Evolutionary conservation across 2,797 vertebrate species (phyloP).

Genomic region (Acanthornis magna): DNA sequence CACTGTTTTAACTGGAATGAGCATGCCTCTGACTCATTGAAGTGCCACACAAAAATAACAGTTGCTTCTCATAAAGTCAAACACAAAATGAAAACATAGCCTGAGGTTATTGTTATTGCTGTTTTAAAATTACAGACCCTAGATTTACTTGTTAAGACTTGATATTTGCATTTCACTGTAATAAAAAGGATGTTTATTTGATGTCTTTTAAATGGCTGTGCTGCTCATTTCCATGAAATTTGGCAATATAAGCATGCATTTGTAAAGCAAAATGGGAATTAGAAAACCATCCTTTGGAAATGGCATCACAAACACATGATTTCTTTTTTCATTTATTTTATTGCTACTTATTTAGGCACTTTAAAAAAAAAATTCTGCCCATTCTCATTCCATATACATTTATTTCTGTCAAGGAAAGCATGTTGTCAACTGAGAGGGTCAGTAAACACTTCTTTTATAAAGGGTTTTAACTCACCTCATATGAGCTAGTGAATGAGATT

Average conservation of each 20-base stretch:
- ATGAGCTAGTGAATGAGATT: neutral
- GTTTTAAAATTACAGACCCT: constrained; percentile 70
- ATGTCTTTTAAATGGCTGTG: constrained; percentile 70
- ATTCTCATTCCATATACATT: neutral
- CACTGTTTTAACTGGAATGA: constrained; percentile 25
- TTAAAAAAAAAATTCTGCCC: neutral
- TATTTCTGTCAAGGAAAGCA: neutral
- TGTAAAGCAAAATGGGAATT: constrained; percentile 55
- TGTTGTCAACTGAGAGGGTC: neutral
- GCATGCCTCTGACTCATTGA: constrained; percentile 15
- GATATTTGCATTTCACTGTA: constrained; percentile 71
- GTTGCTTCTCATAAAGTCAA: constrained; percentile 65
- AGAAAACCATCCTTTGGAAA: constrained; percentile 49
- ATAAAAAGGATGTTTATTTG: constrained; percentile 71
- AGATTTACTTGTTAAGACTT: constrained; percentile 74
- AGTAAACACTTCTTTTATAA: neutral
- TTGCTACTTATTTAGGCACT: constrained; percentile 10
- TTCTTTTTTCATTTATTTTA: constrained; percentile 52
- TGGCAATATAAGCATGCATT: constrained; percentile 57
- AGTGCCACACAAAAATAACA: constrained; percentile 61
- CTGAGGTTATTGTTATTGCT: constrained; percentile 69
- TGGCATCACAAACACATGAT: constrained; percentile 38
- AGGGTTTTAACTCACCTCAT: neutral
- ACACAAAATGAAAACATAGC: constrained; percentile 59
- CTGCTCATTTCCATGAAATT: constrained; percentile 67